Conservation (phyloP, 1,140 invertebrate species). For the Wasmannia auropunctata region DNA sequence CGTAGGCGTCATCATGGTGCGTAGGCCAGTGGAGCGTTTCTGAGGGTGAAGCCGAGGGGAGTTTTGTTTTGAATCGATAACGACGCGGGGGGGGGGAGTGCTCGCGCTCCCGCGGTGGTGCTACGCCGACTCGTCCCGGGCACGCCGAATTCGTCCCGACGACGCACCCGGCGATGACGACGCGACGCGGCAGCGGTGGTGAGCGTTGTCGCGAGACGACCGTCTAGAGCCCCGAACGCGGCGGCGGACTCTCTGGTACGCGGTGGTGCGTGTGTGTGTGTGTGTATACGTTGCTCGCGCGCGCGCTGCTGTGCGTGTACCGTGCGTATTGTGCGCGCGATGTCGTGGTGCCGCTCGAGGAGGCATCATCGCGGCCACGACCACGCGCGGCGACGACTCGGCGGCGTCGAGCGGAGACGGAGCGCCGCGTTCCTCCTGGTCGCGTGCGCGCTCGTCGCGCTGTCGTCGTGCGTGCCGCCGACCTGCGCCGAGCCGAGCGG, state of each 20-base stretch:
- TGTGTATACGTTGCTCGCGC: too few relatives aligned
- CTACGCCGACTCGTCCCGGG: constrained; percentile 69
- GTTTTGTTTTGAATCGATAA: constrained; percentile 76
- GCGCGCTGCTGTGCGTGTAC: neutral
- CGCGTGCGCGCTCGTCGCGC: constrained; percentile 6
- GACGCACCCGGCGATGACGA: constrained; percentile 58
- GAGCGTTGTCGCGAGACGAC: constrained; percentile 48
- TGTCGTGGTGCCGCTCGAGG: constrained; percentile 61
- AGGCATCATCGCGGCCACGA: constrained; percentile 23
- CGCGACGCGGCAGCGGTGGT: constrained; percentile 19
- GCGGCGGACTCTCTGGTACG: neutral
- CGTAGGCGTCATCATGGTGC: constrained; percentile 76
- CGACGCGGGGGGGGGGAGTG: constrained; percentile 9
- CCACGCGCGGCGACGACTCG: constrained; percentile 13
- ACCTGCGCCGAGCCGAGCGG: neutral
- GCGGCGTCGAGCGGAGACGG: constrained; percentile 19
- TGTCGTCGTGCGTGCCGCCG: constrained; percentile 18
- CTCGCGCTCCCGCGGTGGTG: constrained; percentile 63
- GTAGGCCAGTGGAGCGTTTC: constrained; percentile 66
- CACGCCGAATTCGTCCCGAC: constrained; percentile 44
- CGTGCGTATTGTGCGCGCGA: constrained; percentile 39
- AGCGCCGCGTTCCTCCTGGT: constrained; percentile 8
- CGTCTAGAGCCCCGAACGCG: constrained; percentile 52
- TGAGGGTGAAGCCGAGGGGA: constrained; percentile 38
- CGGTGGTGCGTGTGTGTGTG: neutral